Base-by-base conservation (phyloP, 2,888 invertebrate genomes). In the Eustalomyia histrio region DNA sequence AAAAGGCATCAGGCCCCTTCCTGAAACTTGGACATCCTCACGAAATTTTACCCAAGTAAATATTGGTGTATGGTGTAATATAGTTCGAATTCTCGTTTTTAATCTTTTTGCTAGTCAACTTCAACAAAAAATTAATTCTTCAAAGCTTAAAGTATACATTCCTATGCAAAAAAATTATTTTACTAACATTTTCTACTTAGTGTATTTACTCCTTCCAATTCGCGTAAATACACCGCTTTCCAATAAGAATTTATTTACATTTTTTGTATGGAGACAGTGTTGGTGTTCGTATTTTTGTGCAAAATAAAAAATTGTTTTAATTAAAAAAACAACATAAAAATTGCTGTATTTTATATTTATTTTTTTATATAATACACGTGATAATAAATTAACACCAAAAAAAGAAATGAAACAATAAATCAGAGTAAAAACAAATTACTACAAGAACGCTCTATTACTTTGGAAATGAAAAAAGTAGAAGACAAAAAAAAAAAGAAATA, bases 201-300 rank as follows among this genome's bases (percentile, higher is more conserved):
- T 81, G 78, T 81, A 69, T 64, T 14, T 69, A 35, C 81, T 78
- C 68, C 21, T 84, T 85, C 85, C 85, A 84, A 73, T 83, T 84
- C 72, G 72, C 82, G 76, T 74, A 65, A 81, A 84, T 79, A 80
- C 79, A 81, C 85, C 85, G 85, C 83, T 84, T 86, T 87, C 86
- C 86, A 86, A 85, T 85, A 79, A 68, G 74, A 84, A 83, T 83
- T 84, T 88, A 87, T 88, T 88, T 88, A 88, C 85, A 84, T 85
- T 87, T 87, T 88, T 87, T 87, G 87, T 84, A 76, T 86, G 84
- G 84, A 85, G 86, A 86, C 85, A 74, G 85, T 84, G 84, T 83
- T 78, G 69, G 81, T 81, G 69, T 81, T 73, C 79, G 79, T 71
- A 55, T 72, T 63, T 73, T 73, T 76, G 72, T 79, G 76, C 64